Conservation (phyloP, 2,113 vertebrate genomes). For the Calidris pygmaea region DNA sequence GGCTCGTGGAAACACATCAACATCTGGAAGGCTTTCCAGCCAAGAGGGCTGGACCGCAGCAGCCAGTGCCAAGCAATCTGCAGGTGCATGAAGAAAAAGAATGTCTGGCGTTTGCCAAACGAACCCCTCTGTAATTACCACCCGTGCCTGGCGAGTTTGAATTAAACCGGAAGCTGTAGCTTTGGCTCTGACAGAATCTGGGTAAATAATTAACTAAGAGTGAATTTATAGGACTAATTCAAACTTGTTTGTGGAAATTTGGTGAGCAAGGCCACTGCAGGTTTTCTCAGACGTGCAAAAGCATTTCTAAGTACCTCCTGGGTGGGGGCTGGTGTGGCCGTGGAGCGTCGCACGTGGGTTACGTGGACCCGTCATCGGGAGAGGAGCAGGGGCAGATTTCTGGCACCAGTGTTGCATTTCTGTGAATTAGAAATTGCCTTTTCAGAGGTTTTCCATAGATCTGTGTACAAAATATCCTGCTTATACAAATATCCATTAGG, state of each 20-base stretch:
- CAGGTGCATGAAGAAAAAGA: background rate
- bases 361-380: rapidly evolving
- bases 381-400: background rate
- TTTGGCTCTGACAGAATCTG: background rate
- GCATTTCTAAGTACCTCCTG: background rate
- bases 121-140: background rate
- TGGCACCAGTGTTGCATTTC: rapidly evolving
- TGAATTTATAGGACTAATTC: background rate
- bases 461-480: background rate
- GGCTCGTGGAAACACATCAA: rapidly evolving
- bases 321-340: background rate
- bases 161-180: background rate
- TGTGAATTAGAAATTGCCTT: background rate
- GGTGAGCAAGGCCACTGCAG: background rate
- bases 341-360: rapidly evolving
- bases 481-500: rapidly evolving
- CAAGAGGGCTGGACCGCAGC: background rate
- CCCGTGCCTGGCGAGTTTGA: background rate
- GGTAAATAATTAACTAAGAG: constrained; percentile 33
- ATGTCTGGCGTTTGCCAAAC: background rate
- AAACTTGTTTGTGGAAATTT: background rate
- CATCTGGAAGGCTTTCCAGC: background rate
- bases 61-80: background rate
- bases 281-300: background rate
- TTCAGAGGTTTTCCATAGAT: background rate